A percentile compares a stretch with the other conserved stretches of the same genome.
Evolutionary conservation across 2,797 vertebrate genomes (phyloP).

Genomic region (Channa striata): DNA sequence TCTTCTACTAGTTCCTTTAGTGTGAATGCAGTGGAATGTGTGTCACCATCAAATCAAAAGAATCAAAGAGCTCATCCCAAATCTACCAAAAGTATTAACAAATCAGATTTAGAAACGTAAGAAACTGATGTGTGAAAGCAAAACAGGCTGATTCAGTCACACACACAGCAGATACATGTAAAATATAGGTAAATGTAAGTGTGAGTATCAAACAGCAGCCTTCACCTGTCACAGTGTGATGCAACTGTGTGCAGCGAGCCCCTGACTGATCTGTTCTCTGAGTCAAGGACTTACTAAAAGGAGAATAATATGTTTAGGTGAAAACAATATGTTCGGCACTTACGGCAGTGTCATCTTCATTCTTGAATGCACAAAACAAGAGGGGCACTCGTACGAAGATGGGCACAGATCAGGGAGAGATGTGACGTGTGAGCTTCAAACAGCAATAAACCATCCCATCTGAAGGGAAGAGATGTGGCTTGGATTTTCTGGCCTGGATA

Average conservation of each 20-base stretch:
- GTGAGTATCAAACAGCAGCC: not conserved
- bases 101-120: no score
- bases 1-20: no score
- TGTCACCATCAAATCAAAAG: no score
- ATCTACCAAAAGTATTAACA: no score
- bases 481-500: slow-evolving; percentile 38
- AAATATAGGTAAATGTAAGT: slow-evolving; percentile 8
- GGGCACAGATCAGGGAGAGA: slow-evolving; percentile 31
- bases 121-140: no score
- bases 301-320: not conserved
- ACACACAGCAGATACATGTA: not conserved
- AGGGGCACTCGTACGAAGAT: slow-evolving; percentile 36
- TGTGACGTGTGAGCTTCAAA: slow-evolving; percentile 51
- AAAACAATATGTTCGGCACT: slow-evolving; percentile 21
- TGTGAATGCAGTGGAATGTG: no score
- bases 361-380: slow-evolving; percentile 30
- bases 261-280: slow-evolving; percentile 25
- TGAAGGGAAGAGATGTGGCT: slow-evolving; percentile 32
- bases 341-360: slow-evolving; percentile 26
- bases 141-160: no score
- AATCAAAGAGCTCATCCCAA: no score
- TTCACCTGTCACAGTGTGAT: slow-evolving; percentile 16
- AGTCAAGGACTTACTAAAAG: not conserved
- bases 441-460: slow-evolving; percentile 31
- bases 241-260: not conserved